phyloP scores from a whole-genome alignment of 2,113 vertebrate species.

The Gobius niger region DNA sequence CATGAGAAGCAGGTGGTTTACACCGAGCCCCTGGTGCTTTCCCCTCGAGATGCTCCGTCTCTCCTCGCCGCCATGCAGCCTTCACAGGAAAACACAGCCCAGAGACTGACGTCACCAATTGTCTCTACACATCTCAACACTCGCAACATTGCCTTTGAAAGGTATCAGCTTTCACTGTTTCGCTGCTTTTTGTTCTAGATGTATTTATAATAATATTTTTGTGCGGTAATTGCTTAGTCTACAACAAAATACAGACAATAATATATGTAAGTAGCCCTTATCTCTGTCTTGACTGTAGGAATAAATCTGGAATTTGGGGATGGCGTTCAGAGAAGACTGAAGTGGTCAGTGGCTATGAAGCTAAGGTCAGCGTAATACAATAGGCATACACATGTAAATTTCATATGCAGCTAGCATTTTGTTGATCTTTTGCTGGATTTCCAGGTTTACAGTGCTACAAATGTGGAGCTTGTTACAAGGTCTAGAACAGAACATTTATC shows the following conservation, averaged over 20 bases:
- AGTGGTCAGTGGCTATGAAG: slow-evolving; percentile 90
- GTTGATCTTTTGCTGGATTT: background rate
- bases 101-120: slow-evolving; percentile 89
- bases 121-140: slow-evolving; percentile 96
- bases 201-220: too few species aligned
- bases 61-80: slow-evolving; percentile 93
- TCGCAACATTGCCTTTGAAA: slow-evolving; percentile 91
- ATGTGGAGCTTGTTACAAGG: slow-evolving; percentile 81
- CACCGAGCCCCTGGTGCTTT: slow-evolving; percentile 85
- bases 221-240: too few species aligned
- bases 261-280: background rate
- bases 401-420: background rate
- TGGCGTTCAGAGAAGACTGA: slow-evolving; percentile 96
- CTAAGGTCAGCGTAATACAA: slow-evolving; percentile 82
- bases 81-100: slow-evolving; percentile 89
- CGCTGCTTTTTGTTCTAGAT: background rate
- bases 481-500: slow-evolving; percentile 82
- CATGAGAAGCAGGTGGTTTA: slow-evolving; percentile 96
- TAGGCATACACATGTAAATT: background rate
- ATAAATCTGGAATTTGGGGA: slow-evolving; percentile 96
- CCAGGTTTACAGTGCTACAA: slow-evolving; percentile 82
- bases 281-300: slow-evolving; percentile 71
- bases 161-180: slow-evolving; percentile 64
- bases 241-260: background rate
- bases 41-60: slow-evolving; percentile 83